Conservation (phyloP, 2,797 vertebrate genomes). For the Podarcis siculus region DNA sequence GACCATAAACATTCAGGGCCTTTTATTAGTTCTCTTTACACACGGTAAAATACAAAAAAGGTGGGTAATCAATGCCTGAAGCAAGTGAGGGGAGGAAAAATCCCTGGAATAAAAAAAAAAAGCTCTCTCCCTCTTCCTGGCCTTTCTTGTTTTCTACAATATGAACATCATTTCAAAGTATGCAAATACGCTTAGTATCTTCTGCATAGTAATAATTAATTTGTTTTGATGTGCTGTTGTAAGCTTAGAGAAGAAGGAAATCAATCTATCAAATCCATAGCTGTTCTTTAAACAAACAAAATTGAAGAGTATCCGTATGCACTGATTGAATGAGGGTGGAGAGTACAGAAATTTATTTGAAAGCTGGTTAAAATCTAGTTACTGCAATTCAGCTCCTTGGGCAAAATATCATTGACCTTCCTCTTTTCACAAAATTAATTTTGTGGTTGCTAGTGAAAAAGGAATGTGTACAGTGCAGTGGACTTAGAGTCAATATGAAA, state of each 20-base stretch:
- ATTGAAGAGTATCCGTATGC: neutral
- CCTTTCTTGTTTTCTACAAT: conserved; percentile 8
- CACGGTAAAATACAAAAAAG: neutral
- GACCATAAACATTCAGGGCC: neutral
- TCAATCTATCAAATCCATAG: neutral
- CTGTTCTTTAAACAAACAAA: neutral
- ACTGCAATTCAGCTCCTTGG: neutral
- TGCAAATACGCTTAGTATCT: neutral
- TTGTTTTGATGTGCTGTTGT: conserved; percentile 19
- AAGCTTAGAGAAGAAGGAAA: neutral
- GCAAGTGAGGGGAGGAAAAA: conserved; percentile 3
- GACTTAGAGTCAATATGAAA: too few relatives aligned
- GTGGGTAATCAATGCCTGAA: neutral
- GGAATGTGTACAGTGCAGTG: too few relatives aligned
- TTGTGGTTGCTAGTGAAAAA: too few relatives aligned
- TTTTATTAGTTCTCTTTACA: neutral
- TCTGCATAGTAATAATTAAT: neutral
- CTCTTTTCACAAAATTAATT: conserved; percentile 11
- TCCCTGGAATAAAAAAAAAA: neutral
- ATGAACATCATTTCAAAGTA: neutral
- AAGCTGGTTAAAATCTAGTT: conserved; percentile 26
- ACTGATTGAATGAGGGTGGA: neutral
- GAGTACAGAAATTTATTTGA: neutral
- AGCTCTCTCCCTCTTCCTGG: neutral
- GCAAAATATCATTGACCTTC: conserved; percentile 23